Evolutionary conservation across 2,888 invertebrate species (phyloP).

Genomic region (Pasiphila rectangulata): DNA sequence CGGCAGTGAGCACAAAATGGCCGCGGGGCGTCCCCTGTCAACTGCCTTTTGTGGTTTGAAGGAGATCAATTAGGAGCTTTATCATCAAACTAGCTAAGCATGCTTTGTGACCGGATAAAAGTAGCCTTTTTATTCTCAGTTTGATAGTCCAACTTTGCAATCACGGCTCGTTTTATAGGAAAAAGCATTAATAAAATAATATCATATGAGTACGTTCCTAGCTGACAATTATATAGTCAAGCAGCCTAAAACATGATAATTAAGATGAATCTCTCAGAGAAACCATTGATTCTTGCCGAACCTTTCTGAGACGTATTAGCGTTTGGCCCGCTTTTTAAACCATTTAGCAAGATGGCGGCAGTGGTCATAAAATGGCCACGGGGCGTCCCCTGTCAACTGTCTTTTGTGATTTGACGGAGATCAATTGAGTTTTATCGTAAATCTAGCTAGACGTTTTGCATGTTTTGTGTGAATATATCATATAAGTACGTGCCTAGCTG

Average conservation of each 20-base stretch:
- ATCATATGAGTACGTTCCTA: too few relatives aligned
- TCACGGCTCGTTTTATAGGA: too few relatives aligned
- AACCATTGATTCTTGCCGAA: constrained; percentile 38
- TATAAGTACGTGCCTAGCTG: neutral
- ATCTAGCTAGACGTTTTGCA: too few relatives aligned
- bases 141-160: too few relatives aligned
- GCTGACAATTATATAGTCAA: neutral
- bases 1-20: constrained; percentile 46
- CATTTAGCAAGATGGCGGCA: constrained; percentile 32
- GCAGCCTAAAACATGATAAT: constrained; percentile 33
- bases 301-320: constrained; percentile 24
- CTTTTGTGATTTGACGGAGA: constrained; percentile 18
- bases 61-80: constrained; percentile 11
- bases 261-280: constrained; percentile 43
- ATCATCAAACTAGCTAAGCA: too few relatives aligned
- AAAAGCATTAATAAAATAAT: too few relatives aligned
- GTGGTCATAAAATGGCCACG: constrained; percentile 46
- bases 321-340: constrained; percentile 37
- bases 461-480: too few relatives aligned
- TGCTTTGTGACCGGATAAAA: too few relatives aligned
- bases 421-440: too few relatives aligned
- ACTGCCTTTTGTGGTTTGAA: constrained; percentile 18
- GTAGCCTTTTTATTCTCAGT: too few relatives aligned
- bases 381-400: constrained; percentile 28
- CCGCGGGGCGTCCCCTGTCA: constrained; percentile 30